Evolutionary conservation across 1,140 invertebrate species (phyloP).

Genomic region (Drosophila arizonae): DNA sequence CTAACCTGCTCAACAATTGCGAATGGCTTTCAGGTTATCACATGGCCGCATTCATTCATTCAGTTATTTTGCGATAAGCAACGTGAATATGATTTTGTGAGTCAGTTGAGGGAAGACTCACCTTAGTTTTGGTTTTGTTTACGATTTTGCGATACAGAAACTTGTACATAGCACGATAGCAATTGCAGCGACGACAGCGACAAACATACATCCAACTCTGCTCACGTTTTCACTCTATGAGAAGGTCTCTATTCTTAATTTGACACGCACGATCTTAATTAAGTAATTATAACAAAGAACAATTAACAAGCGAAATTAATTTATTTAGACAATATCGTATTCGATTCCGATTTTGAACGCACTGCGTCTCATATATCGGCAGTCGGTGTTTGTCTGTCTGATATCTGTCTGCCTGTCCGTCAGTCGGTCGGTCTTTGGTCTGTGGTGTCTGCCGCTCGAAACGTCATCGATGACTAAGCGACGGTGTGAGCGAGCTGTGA

Average conservation of each 20-base stretch:
- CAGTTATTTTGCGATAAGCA: conserved; percentile 18
- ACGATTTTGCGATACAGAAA: conserved; percentile 57
- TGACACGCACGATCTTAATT: conserved; percentile 22
- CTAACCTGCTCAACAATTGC: conserved; percentile 39
- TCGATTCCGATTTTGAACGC: conserved; percentile 30
- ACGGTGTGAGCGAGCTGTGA: conserved; percentile 27
- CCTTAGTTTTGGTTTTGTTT: conserved; percentile 58
- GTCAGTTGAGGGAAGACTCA: conserved; percentile 39
- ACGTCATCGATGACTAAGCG: conserved; percentile 71
- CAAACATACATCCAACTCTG: conserved; percentile 32
- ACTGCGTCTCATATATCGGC: conserved; percentile 6
- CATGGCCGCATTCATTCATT: conserved; percentile 23
- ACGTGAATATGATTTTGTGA: conserved; percentile 10
- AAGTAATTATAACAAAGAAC: no score
- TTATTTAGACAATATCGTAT: background rate
- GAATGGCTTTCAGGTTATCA: conserved; percentile 4
- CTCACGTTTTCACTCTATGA: conserved; percentile 26
- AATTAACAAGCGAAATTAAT: no score
- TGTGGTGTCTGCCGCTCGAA: conserved; percentile 45
- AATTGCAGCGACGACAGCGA: conserved; percentile 17
- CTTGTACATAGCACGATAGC: conserved; percentile 55
- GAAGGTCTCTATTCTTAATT: conserved; percentile 16
- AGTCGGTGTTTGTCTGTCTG: conserved; percentile 6
- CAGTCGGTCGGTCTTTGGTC: conserved; percentile 11
- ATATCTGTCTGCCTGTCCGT: conserved; percentile 11